phyloP scores from a whole-genome alignment of 2,888 invertebrate species.

The Epirrita christyi region DNA sequence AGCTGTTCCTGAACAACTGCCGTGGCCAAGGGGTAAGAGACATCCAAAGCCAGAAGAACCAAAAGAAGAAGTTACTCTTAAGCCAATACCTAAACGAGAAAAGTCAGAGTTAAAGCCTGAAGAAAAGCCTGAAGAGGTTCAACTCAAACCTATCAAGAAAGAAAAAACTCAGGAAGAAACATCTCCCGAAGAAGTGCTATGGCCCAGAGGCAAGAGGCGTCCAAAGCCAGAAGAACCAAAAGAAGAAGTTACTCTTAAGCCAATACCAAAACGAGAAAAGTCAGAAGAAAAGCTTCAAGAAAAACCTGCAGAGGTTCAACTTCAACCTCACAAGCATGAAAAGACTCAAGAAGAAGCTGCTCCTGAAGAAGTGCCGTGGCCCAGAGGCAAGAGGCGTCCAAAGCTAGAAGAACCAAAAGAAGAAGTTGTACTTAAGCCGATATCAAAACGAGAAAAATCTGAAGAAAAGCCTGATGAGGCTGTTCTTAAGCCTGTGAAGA shows the following conservation, averaged over 20 bases:
- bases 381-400: constrained; percentile 14
- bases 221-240: constrained; percentile 51
- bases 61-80: constrained; percentile 58
- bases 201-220: constrained; percentile 45
- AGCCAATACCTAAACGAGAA: constrained; percentile 60
- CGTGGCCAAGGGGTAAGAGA: constrained; percentile 48
- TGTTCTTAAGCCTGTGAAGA: constrained; percentile 49
- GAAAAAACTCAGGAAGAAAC: constrained; percentile 67
- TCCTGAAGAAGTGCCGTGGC: constrained; percentile 45
- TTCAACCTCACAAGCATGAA: constrained; percentile 47
- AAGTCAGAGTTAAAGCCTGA: constrained; percentile 42
- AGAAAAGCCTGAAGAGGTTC: constrained; percentile 54
- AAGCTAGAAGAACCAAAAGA: constrained; percentile 46
- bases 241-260: constrained; percentile 53
- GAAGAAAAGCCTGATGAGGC: constrained; percentile 70
- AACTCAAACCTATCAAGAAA: constrained; percentile 59
- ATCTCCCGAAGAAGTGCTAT: constrained; percentile 48
- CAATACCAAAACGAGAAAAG: constrained; percentile 49
- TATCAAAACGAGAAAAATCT: constrained; percentile 5
- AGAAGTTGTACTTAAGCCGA: constrained; percentile 50
- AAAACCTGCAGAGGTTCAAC: constrained; percentile 49
- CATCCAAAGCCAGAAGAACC: constrained; percentile 49
- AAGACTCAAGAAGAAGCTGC: constrained; percentile 51
- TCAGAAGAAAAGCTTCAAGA: constrained; percentile 56
- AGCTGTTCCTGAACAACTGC: constrained; percentile 39